phyloP scores from a whole-genome alignment of 2,888 invertebrate species.

The Nemotelus pantherinus region DNA sequence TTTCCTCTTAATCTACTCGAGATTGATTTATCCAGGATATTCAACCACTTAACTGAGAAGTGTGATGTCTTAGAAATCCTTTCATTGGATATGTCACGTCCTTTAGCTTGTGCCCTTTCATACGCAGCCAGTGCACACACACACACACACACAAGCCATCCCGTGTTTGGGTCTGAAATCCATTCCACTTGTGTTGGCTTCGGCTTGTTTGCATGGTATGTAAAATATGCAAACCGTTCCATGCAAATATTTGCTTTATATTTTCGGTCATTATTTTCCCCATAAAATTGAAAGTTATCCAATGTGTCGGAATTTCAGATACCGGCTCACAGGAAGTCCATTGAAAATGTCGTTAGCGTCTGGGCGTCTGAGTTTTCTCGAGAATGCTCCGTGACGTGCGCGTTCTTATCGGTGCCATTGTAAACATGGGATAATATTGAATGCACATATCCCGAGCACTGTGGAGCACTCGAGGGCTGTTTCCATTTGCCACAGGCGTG shows the following conservation, averaged over 20 bases:
- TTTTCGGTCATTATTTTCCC: slow-evolving; percentile 23
- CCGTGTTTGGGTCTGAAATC: not conserved
- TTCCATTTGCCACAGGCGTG: not conserved
- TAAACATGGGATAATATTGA: not conserved
- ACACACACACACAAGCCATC: not conserved
- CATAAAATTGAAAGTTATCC: slow-evolving; percentile 20
- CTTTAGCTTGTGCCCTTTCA: not conserved
- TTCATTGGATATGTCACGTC: slow-evolving; percentile 14
- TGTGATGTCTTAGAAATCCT: slow-evolving; percentile 17
- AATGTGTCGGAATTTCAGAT: slow-evolving; percentile 21
- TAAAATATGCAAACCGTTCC: slow-evolving; percentile 2
- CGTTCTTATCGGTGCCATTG: not conserved
- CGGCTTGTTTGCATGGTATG: slow-evolving; percentile 13
- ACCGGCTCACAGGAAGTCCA: slow-evolving; percentile 14
- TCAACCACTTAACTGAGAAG: slow-evolving; percentile 11
- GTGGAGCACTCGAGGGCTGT: not conserved
- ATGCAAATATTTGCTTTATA: slow-evolving; percentile 20
- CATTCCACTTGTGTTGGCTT: not conserved
- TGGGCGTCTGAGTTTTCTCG: not conserved
- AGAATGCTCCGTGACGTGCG: not conserved
- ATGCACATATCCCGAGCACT: not conserved
- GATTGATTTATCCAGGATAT: slow-evolving; percentile 14
- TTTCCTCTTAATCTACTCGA: slow-evolving; percentile 10
- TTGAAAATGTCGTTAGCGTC: not conserved
- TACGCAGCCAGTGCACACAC: no score